Evolutionary conservation across 2,888 invertebrate species (phyloP).

Genomic region (Antitype chi): DNA sequence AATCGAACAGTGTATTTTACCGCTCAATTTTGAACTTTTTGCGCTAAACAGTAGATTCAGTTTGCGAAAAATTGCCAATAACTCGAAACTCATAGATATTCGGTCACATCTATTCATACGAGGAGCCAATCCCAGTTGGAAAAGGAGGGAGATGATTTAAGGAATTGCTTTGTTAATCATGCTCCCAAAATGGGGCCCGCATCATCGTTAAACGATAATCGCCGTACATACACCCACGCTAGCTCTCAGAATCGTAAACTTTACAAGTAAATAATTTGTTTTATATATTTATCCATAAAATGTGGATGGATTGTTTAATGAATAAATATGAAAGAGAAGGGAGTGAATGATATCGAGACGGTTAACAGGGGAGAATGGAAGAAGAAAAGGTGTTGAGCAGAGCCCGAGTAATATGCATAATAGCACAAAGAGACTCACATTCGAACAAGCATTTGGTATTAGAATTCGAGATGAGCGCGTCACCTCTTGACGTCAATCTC

Average conservation of each 20-base stretch:
- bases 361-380: too few species aligned
- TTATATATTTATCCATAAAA: too few species aligned
- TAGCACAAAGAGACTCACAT: not conserved
- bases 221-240: not conserved
- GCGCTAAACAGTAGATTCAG: too few species aligned
- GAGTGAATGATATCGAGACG: too few species aligned
- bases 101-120: not conserved
- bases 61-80: too few species aligned
- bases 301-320: too few species aligned
- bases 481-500: not conserved
- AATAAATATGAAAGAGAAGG: too few species aligned
- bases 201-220: slow-evolving; percentile 7
- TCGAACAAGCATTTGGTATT: not conserved
- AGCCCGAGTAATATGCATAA: too few species aligned
- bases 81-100: not conserved
- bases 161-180: slow-evolving; percentile 26
- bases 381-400: too few species aligned
- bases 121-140: not conserved
- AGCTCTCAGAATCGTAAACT: not conserved
- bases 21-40: too few species aligned
- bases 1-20: too few species aligned
- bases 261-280: not conserved
- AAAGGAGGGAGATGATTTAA: slow-evolving; percentile 1
- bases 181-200: slow-evolving; percentile 8
- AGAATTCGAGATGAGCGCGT: too few species aligned